Base-by-base conservation (phyloP, 2,888 invertebrate genomes). In the Sarcophaga rosellei region DNA sequence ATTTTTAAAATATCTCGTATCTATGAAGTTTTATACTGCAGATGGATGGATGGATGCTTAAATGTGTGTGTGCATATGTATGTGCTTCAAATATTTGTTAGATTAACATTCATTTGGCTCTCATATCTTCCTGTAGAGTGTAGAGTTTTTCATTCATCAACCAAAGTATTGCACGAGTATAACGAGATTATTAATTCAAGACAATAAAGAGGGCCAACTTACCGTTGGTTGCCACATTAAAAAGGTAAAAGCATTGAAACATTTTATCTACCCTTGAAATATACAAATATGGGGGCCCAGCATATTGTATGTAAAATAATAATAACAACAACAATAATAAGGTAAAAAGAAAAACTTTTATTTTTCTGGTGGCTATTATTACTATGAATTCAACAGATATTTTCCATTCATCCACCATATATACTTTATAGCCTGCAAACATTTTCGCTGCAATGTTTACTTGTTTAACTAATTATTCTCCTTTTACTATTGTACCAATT, bases 51-150 rank as follows among this genome's bases (percentile, higher is more conserved):
- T 23, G 59, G 0, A 53, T 17, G 57, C 17, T 11, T 45, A n/a
- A 59, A 68, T 3, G 10, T 61, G 10, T 47, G 35, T 35, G 4
- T 65, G 61, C n/a, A n/a, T 45, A 8, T 61, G n/a, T 61, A 20
- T 61, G 61, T 73, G 47, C 61, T 80, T 80, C 47, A 61, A 74
- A 80, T 68, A 61, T 80, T 80, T 61, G 57, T 73, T 73, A 73
- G 65, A 65, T 73, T 73, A 80, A 73, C 73, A 25, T 66, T 73
- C 20, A 25, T 45, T 66, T 59, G 80, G 65, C 6, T 61, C 23
- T 5, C 5, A 12, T 65, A 66, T 8, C 44, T 44, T 35, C 63
- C 61, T 65, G 35, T 45, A 45, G 44, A n/a, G 8, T 53, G 53
- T 17, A 53, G 17, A 53, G 53, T 17, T 53, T 53, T 15, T 15